phyloP scores from a whole-genome alignment of 2,888 invertebrate genomes.

The Aleiodes alternator region DNA sequence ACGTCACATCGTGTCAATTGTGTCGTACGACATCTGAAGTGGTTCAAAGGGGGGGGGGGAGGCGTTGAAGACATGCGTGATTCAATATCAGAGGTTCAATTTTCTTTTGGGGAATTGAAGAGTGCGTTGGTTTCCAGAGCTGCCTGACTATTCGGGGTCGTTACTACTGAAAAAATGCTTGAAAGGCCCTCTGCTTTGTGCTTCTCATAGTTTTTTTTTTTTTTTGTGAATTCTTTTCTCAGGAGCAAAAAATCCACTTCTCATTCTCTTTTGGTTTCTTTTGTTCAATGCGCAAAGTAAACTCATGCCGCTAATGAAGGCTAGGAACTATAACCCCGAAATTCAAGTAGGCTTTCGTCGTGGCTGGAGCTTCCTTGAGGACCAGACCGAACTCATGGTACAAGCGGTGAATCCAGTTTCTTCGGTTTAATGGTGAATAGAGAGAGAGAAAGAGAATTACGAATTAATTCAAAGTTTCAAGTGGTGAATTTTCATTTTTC shows the following conservation, averaged over 20 bases:
- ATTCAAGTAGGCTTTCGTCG: conserved; percentile 64
- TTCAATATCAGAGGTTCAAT: too few species aligned
- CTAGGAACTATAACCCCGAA: conserved; percentile 67
- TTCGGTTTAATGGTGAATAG: neutral
- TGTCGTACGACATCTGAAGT: too few species aligned
- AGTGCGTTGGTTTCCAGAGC: conserved; percentile 17
- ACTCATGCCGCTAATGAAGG: conserved; percentile 70
- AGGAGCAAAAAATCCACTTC: neutral
- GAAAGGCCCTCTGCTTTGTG: conserved; percentile 27
- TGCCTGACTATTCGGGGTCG: conserved; percentile 43
- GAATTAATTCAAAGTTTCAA: neutral
- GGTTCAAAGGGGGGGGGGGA: neutral
- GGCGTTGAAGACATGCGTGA: too few species aligned
- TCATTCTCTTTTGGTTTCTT: conserved; percentile 21
- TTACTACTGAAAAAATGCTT: neutral
- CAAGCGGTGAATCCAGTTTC: conserved; percentile 7
- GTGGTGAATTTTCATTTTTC: neutral
- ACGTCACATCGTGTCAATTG: conserved; percentile 1
- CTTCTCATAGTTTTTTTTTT: neutral
- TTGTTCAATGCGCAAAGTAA: conserved; percentile 60
- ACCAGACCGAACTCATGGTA: conserved; percentile 10
- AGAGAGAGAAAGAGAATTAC: conserved; percentile 3
- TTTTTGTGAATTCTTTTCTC: conserved; percentile 28
- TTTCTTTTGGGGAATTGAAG: too few species aligned
- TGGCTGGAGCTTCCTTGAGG: conserved; percentile 41